phyloP scores from a whole-genome alignment of 2,888 invertebrate species.

The Saturnia pavonia region DNA sequence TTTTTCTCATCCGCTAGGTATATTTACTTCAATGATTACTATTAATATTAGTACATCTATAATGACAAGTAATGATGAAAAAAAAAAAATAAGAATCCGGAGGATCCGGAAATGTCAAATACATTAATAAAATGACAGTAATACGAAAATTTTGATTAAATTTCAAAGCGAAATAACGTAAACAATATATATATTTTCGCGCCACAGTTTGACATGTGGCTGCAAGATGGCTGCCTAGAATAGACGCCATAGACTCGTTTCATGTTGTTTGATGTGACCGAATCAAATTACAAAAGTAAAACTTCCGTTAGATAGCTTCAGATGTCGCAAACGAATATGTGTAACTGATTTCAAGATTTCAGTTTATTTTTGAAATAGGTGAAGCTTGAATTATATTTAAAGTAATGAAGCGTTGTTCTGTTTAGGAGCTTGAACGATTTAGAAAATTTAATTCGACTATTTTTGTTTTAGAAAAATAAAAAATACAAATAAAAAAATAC shows the following conservation, averaged over 20 bases:
- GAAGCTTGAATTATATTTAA: constrained; percentile 15
- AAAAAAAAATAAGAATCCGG: too few relatives aligned
- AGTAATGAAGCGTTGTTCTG: neutral
- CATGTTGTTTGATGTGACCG: constrained; percentile 62
- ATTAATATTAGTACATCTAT: too few relatives aligned
- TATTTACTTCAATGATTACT: too few relatives aligned
- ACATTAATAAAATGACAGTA: neutral
- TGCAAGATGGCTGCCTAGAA: constrained; percentile 44
- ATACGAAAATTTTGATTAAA: neutral
- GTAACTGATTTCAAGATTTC: constrained; percentile 28
- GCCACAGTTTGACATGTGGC: constrained; percentile 49
- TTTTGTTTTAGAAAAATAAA: too few relatives aligned
- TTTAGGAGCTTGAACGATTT: neutral
- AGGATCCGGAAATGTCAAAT: too few relatives aligned
- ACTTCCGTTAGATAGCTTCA: constrained; percentile 44
- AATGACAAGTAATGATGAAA: too few relatives aligned
- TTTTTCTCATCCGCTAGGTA: too few relatives aligned
- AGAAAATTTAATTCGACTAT: neutral
- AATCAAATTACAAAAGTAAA: constrained; percentile 69
- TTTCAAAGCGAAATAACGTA: constrained; percentile 5
- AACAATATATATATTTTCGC: constrained; percentile 43
- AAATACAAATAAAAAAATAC: too few relatives aligned
- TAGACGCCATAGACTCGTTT: constrained; percentile 43
- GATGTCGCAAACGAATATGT: constrained; percentile 36
- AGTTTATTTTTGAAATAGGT: constrained; percentile 22